Base-by-base conservation (phyloP, 2,888 invertebrate species). In the Petrolisthes cinctipes region DNA sequence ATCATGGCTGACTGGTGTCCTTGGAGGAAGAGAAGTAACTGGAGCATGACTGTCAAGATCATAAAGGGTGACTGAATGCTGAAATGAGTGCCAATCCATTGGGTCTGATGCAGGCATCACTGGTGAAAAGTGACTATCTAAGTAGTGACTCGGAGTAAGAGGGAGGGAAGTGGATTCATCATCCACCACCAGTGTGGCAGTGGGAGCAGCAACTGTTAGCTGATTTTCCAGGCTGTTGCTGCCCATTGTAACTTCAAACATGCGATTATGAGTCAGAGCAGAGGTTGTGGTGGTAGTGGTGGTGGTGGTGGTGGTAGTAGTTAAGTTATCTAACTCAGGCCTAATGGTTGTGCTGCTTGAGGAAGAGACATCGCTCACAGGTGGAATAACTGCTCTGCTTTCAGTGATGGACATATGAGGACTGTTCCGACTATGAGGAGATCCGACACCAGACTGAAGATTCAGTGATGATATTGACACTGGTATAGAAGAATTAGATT, bases 31-130 rank as follows among this genome's bases (percentile, higher is more conserved):
- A 6, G 71, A 20, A n/a, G 71, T 11, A n/a, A 71, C 71, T 71
- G 71, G 71, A 11, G 17, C 71, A n/a, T 71, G 71, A n/a, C 17
- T n/a, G 71, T 71, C 71, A n/a, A 71, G 20, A 71, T 71, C 71
- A 71, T 71, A 71, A 6, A 71, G 20, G 6, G 71, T n/a, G 71
- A 71, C 71, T n/a, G 14, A n/a, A 6, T n/a, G 71, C 20, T 71
- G 71, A 6, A 71, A 20, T n/a, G 71, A n/a, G 6, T 71, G 71
- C 6, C 14, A n/a, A 71, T 71, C 20, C 71, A 71, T 71, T 11
- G 71, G 71, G 1, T 71, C 17, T n/a, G 71, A 6, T 6, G 71
- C n/a, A n/a, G 6, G 71, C 20, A 20, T 14, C 61, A 61, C 11
- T 2, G 61, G 61, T 9, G 61, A 17, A 61, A 17, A 3, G 71